These are phyloP conservation scores for Malurus cyaneus DNA, from an alignment of 2,113 vertebrate genomes.

Conservation along the genomic window DNA sequence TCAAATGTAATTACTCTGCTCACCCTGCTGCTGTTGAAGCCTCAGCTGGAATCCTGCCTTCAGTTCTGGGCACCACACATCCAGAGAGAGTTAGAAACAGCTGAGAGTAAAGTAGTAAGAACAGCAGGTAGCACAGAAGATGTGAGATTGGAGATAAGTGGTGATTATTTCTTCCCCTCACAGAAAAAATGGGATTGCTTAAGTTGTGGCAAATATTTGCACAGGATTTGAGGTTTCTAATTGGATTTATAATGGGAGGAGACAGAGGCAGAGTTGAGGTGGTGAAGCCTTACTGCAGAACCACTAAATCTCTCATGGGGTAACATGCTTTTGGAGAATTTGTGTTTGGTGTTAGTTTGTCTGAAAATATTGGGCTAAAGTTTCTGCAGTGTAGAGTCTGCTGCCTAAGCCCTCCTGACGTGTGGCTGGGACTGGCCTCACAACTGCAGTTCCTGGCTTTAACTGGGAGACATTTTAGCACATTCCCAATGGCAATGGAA, in stretches of 20 bases:
- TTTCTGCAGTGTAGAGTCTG: neutral
- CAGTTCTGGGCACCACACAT: neutral
- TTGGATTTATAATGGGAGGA: neutral
- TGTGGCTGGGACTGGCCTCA: neutral
- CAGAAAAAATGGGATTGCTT: neutral
- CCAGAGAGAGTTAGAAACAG: neutral
- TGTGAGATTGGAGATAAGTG: neutral
- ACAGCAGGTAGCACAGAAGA: neutral
- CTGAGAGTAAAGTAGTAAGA: neutral
- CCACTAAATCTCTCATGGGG: neutral
- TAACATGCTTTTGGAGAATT: neutral
- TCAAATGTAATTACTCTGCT: slow-evolving; percentile 15
- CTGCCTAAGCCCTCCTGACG: neutral
- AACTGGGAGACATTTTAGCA: neutral
- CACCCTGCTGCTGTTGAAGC: neutral
- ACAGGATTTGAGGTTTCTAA: neutral
- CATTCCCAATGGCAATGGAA: neutral
- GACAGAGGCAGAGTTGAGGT: neutral
- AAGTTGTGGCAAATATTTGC: neutral
- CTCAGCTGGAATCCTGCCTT: slow-evolving; percentile 18
- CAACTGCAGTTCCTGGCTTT: neutral
- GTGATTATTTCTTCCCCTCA: neutral
- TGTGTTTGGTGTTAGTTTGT: neutral
- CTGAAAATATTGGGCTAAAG: neutral
- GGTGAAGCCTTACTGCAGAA: neutral